Conservation (phyloP, 2,888 invertebrate species). For the Drosophila subsilvestris region DNA sequence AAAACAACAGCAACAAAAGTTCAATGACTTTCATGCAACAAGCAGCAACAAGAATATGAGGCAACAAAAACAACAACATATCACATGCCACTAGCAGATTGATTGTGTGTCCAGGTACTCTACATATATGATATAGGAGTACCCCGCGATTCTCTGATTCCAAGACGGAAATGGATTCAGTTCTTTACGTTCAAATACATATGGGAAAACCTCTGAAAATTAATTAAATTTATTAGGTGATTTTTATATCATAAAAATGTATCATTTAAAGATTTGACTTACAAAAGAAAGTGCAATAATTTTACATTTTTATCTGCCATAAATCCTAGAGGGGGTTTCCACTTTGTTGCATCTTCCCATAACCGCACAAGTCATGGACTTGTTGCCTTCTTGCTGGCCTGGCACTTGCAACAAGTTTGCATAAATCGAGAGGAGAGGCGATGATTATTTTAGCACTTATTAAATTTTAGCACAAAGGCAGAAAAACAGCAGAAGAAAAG, state of each 20-base stretch:
- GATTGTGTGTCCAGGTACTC: background rate
- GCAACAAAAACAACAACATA: conserved; percentile 27
- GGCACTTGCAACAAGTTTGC: conserved; percentile 57
- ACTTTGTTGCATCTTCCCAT: background rate
- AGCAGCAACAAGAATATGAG: conserved; percentile 38
- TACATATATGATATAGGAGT: background rate
- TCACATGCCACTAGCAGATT: background rate
- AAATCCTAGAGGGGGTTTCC: background rate
- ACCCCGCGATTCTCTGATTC: background rate
- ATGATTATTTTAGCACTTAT: conserved; percentile 76
- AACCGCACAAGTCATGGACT: background rate
- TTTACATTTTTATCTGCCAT: background rate
- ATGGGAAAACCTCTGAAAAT: too few relatives aligned
- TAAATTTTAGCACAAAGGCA: conserved; percentile 67
- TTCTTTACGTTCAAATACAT: background rate
- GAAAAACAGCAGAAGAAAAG: conserved; percentile 37
- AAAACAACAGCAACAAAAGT: conserved; percentile 32
- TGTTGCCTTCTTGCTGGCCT: background rate
- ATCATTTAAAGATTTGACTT: too few relatives aligned
- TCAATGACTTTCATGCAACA: conserved; percentile 48
- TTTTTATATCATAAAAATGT: too few relatives aligned
- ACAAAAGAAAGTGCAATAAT: too few relatives aligned
- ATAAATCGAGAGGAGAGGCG: conserved; percentile 51
- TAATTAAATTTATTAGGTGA: too few relatives aligned
- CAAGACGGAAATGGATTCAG: background rate